Evolutionary conservation across 2,888 invertebrate species (phyloP).

Genomic region (Bombylius major): DNA sequence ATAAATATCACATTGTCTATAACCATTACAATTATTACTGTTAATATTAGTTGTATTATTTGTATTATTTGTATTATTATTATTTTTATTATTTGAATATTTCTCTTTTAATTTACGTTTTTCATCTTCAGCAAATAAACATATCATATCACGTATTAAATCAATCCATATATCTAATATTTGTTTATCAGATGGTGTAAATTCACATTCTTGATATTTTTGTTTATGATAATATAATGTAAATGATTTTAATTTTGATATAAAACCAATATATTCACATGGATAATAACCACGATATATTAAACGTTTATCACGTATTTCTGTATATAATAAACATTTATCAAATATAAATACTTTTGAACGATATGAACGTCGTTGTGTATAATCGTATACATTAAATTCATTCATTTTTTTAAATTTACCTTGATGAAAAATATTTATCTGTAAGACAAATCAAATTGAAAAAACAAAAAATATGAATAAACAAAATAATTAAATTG

Average conservation of each 20-base stretch:
- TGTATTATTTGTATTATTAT: not conserved
- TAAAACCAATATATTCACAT: constrained; percentile 31
- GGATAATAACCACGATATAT: constrained; percentile 35
- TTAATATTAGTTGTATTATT: too few relatives aligned
- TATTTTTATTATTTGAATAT: constrained; percentile 19
- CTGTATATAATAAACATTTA: constrained; percentile 34
- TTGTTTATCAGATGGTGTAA: constrained; percentile 24
- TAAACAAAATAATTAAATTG: not conserved
- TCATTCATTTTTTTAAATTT: constrained; percentile 34
- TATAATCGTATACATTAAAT: constrained; percentile 29
- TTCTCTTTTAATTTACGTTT: constrained; percentile 28
- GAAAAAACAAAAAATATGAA: constrained; percentile 4
- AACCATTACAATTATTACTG: constrained; percentile 14
- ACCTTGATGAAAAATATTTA: constrained; percentile 34
- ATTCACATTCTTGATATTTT: constrained; percentile 34
- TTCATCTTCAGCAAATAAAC: constrained; percentile 28
- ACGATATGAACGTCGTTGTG: constrained; percentile 27
- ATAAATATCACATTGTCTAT: constrained; percentile 20
- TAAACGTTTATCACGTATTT: constrained; percentile 31
- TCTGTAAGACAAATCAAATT: constrained; percentile 18
- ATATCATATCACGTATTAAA: constrained; percentile 31
- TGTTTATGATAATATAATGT: constrained; percentile 31
- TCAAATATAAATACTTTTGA: constrained; percentile 35
- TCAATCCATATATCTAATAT: constrained; percentile 29
- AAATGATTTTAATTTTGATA: constrained; percentile 23